Conservation (phyloP, 2,888 invertebrate genomes). For the Lasiommata megera region DNA sequence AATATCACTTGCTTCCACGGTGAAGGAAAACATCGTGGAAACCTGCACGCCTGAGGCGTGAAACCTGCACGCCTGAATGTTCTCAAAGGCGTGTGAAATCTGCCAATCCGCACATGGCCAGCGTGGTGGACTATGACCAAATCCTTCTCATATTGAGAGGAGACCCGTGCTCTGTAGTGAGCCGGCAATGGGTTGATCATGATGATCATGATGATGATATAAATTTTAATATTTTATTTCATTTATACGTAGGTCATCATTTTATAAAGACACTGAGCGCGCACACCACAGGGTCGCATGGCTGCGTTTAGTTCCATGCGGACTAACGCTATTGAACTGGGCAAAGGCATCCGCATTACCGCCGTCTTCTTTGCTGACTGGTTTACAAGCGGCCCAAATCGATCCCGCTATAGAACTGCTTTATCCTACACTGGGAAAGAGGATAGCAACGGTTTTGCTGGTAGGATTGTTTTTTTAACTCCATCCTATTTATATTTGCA, state of each 20-base stretch:
- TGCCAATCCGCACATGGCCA: too few species aligned
- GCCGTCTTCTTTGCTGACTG: conserved; percentile 51
- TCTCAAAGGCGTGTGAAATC: too few species aligned
- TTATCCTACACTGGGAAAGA: conserved; percentile 52
- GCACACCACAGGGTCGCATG: conserved; percentile 55
- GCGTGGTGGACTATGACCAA: too few species aligned
- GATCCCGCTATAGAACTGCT: conserved; percentile 62
- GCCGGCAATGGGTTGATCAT: too few species aligned
- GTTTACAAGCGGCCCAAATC: conserved; percentile 57
- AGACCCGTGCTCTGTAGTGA: too few species aligned
- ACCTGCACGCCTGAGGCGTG: too few species aligned
- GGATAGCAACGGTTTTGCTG: conserved; percentile 49
- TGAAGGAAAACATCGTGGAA: too few species aligned
- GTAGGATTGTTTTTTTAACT: conserved; percentile 38
- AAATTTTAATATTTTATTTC: not conserved
- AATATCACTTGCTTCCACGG: too few species aligned
- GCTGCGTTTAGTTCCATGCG: conserved; percentile 52
- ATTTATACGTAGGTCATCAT: conserved; percentile 36
- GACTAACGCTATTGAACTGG: conserved; percentile 55
- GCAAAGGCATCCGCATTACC: conserved; percentile 55
- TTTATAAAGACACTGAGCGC: conserved; percentile 44
- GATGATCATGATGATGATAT: too few species aligned
- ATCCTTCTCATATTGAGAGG: too few species aligned
- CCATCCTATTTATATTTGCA: too few species aligned
- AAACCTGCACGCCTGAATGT: too few species aligned